Evolutionary conservation across 1,140 invertebrate species (phyloP).

Genomic region (Zaprionus kolodkinae): DNA sequence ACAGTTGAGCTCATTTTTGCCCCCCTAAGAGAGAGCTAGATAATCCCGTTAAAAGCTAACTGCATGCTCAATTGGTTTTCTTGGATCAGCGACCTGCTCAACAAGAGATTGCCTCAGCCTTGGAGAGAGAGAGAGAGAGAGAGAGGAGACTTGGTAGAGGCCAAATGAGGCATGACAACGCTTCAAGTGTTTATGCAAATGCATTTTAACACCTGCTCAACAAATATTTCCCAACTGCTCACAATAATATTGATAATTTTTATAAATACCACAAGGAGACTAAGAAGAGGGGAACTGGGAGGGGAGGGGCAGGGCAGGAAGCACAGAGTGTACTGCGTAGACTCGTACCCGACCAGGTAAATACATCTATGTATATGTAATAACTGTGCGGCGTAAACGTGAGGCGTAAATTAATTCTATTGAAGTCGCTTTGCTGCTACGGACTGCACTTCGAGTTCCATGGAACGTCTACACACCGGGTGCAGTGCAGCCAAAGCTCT

Average conservation of each 20-base stretch:
- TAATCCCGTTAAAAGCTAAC: constrained; percentile 1
- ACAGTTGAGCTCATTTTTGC: background rate
- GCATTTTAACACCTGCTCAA: constrained; percentile 81
- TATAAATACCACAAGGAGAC: constrained; percentile 56
- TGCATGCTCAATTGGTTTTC: background rate
- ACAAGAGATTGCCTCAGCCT: background rate
- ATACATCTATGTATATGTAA: constrained; percentile 16
- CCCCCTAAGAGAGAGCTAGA: background rate
- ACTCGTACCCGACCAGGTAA: constrained; percentile 11
- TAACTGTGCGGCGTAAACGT: constrained; percentile 59
- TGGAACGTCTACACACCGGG: constrained; percentile 52
- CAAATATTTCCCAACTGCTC: constrained; percentile 79
- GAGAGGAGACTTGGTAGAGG: constrained; percentile 6
- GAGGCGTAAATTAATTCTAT: constrained; percentile 84
- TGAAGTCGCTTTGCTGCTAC: constrained; percentile 53
- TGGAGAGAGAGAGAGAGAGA: background rate
- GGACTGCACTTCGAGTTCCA: constrained; percentile 65
- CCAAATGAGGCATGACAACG: constrained; percentile 71
- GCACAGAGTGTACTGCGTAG: constrained; percentile 9
- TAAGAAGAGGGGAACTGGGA: too few relatives aligned
- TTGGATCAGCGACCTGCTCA: constrained; percentile 34
- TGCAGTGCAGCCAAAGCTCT: constrained; percentile 27
- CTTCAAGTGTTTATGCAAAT: constrained; percentile 83
- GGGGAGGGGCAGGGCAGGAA: background rate
- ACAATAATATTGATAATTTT: constrained; percentile 79